A percentile compares a stretch with the other conserved stretches of the same genome.
Conservation (phyloP, 2,797 vertebrate genomes). For the Malurus splendens region DNA sequence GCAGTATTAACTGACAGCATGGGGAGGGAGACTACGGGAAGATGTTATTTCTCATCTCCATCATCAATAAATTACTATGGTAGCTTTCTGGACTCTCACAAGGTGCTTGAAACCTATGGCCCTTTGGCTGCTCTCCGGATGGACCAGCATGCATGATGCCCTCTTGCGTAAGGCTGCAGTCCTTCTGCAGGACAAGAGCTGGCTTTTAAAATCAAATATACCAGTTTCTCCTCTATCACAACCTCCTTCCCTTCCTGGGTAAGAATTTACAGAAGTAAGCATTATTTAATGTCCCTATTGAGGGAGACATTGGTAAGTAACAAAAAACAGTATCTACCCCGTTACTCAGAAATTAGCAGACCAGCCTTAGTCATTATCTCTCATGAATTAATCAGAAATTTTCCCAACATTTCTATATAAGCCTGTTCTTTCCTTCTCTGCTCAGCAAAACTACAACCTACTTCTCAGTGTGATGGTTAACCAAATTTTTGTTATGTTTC, state of each 20-base stretch:
- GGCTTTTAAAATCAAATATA: neutral
- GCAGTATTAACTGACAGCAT: neutral
- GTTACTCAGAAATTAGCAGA: slow-evolving; percentile 37
- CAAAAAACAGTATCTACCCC: slow-evolving; percentile 19
- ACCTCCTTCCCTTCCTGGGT: neutral
- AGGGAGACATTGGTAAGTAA: slow-evolving; percentile 12
- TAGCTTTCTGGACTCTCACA: neutral
- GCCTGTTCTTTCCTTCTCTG: slow-evolving; percentile 17
- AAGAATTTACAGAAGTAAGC: slow-evolving; percentile 19
- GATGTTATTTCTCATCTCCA: neutral
- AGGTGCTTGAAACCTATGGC: neutral
- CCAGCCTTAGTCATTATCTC: slow-evolving; percentile 30
- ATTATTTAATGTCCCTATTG: neutral
- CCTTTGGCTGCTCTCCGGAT: neutral
- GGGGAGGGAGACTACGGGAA: neutral
- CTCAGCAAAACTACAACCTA: slow-evolving; percentile 23
- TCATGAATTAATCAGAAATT: slow-evolving; percentile 23
- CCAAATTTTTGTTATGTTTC: slow-evolving; percentile 49
- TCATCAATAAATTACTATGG: neutral
- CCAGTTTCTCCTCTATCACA: neutral
- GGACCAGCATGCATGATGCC: neutral
- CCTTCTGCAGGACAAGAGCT: neutral
- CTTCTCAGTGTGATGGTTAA: slow-evolving; percentile 43
- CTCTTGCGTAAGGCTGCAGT: neutral
- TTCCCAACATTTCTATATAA: neutral